Evolutionary conservation across 2,888 invertebrate species (phyloP).

Genomic region (Drosophila kanekoi): DNA sequence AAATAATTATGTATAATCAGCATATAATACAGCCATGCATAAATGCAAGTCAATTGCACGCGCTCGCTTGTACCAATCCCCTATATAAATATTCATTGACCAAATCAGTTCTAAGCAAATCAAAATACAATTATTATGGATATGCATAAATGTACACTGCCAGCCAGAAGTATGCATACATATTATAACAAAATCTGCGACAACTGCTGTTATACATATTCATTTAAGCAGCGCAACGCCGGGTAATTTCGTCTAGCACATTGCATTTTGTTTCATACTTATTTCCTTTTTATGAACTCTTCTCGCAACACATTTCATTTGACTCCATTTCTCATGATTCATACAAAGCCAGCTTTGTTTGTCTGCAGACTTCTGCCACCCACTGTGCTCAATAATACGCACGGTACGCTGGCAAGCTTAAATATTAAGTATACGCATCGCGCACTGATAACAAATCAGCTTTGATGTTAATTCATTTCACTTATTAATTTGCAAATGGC

Average conservation of each 20-base stretch:
- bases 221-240: no score
- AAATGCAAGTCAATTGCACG: conserved; percentile 31
- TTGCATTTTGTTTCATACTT: no score
- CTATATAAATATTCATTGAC: conserved; percentile 43
- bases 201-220: no score
- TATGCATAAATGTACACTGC: not conserved
- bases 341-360: no score
- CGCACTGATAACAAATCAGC: conserved; percentile 14
- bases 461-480: conserved; percentile 28
- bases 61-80: conserved; percentile 22
- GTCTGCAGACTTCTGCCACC: not conserved
- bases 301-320: no score
- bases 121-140: conserved; percentile 19
- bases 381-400: not conserved
- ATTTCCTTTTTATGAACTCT: no score
- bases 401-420: not conserved
- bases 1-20: conserved; percentile 56
- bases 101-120: conserved; percentile 19
- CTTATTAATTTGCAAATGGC: conserved; percentile 24
- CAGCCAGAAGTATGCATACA: not conserved
- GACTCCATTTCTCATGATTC: no score
- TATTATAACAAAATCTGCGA: no score
- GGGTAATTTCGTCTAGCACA: no score
- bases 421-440: conserved; percentile 34
- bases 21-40: conserved; percentile 16